Evolutionary conservation across 2,888 invertebrate species (phyloP).

Genomic region (Melanostoma mellinum): DNA sequence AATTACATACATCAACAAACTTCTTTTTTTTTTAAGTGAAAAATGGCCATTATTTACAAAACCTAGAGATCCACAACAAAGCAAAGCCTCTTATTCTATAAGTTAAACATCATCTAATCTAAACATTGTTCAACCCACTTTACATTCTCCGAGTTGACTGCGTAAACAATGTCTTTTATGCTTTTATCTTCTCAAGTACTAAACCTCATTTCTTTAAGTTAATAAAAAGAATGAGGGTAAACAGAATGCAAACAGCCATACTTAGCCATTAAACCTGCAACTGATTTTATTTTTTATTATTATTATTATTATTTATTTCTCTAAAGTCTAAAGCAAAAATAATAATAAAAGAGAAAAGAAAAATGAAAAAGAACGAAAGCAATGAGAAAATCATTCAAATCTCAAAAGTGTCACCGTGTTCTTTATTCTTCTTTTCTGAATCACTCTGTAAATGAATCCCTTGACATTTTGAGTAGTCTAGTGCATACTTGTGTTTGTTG

Average conservation of each 20-base stretch:
- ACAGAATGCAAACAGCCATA: slow-evolving; percentile 22
- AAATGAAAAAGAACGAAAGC: slow-evolving; percentile 13
- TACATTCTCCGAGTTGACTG: no score
- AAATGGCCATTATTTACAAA: no score
- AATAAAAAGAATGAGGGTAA: slow-evolving; percentile 1
- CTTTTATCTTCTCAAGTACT: no score
- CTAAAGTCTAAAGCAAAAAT: slow-evolving; percentile 4
- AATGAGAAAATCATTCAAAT: slow-evolving; percentile 51
- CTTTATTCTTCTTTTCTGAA: slow-evolving; percentile 44
- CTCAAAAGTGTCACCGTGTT: slow-evolving; percentile 61
- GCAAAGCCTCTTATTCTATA: no score
- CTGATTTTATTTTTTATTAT: slow-evolving; percentile 6
- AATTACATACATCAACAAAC: no score
- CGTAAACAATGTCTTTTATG: no score
- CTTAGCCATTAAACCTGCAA: slow-evolving; percentile 35
- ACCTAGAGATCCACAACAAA: no score
- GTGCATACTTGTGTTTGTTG: slow-evolving; percentile 61
- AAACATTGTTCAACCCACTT: no score
- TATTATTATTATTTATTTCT: slow-evolving; percentile 6
- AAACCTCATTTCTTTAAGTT: no score
- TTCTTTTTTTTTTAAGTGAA: no score
- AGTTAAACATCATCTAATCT: no score
- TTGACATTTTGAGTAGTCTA: slow-evolving; percentile 70
- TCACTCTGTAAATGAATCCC: slow-evolving; percentile 71
- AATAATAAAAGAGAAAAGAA: not conserved